Evolutionary conservation across 2,113 vertebrate species (phyloP), one percentile per base, ranked within the genome.

Genomic region (Triplophysa tibetana): DNA sequence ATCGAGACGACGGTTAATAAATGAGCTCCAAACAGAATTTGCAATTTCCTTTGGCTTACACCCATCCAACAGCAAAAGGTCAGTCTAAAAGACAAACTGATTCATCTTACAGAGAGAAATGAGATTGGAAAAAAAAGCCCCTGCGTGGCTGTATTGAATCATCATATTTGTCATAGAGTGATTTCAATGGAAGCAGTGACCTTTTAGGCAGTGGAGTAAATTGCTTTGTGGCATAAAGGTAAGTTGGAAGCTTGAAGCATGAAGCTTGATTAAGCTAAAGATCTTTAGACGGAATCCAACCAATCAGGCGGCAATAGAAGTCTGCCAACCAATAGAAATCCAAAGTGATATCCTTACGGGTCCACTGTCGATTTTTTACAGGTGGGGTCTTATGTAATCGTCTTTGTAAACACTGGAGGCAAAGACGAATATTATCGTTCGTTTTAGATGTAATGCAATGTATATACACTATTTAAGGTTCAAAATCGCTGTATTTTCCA

Each of bases 201-300:
- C 86, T 87, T 87, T 85, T 61, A 65, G 85, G 78, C 61, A 81
- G 77, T 73, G 75, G 75, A 79, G 77, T 82, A 85, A 87, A 87
- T 85, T 87, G 84, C 69, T 80, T 45, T 16, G 64, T 45, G 72
- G 77, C 80, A 78, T 75, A 81, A 87, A 82, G 80, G 82, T 82
- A 85, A 78, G 74, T 80, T 79, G 45, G 74, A 76, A 54, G 74
- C 74, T 54, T 64, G 45, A 76, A 76, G 74, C 74, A 54, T 64
- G 62, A 76, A 65, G 74, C 45, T 76, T 76, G 74, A 84, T 84
- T 85, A 85, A 74, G 78, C 73, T 11, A 4, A 54, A 77, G 68
- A 61, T 67, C 70, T 65, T 83, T 43, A 75, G 77, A 72, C 52
- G 41, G 62, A 80, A 74, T 61, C 52, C 68, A 43, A 13, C 70